These are phyloP conservation scores for Dolichotis patagonum DNA, from an alignment of 2,113 vertebrate species.

Conservation along the genomic window DNA sequence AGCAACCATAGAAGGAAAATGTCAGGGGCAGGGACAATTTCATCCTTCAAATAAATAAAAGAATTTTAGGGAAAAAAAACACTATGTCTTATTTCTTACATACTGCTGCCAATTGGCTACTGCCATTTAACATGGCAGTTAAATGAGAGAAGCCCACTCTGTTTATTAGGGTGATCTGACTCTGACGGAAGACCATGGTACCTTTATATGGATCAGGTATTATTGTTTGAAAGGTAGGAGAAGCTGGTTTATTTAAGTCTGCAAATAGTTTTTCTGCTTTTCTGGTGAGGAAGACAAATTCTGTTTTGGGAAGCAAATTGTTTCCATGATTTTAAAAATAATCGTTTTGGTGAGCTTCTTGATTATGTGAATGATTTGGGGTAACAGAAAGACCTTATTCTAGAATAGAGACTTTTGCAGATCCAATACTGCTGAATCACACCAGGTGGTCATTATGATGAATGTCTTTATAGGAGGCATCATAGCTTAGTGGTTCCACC, in stretches of 20 bases:
- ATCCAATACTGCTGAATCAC: neutral
- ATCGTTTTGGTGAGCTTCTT: neutral
- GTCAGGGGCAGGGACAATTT: slow-evolving; percentile 17
- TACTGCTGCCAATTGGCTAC: neutral
- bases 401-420: neutral
- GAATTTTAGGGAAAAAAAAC: slow-evolving; percentile 20
- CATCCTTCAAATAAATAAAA: slow-evolving; percentile 62
- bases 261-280: slow-evolving; percentile 10
- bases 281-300: neutral
- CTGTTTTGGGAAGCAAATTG: neutral
- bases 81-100: slow-evolving; percentile 28
- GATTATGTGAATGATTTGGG: neutral
- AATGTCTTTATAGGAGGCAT: neutral
- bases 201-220: neutral
- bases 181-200: neutral
- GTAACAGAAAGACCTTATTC: neutral
- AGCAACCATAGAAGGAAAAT: slow-evolving; percentile 64
- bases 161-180: neutral
- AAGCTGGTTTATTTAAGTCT: slow-evolving; percentile 41
- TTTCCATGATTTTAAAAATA: neutral
- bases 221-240: neutral
- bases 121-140: slow-evolving; percentile 5
- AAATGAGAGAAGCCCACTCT: neutral
- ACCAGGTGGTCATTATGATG: neutral
- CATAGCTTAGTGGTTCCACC: neutral